A percentile compares a stretch with the other conserved stretches of the same genome.
Evolutionary conservation across 2,888 invertebrate species (phyloP).

Genomic region (Cabera pusaria): DNA sequence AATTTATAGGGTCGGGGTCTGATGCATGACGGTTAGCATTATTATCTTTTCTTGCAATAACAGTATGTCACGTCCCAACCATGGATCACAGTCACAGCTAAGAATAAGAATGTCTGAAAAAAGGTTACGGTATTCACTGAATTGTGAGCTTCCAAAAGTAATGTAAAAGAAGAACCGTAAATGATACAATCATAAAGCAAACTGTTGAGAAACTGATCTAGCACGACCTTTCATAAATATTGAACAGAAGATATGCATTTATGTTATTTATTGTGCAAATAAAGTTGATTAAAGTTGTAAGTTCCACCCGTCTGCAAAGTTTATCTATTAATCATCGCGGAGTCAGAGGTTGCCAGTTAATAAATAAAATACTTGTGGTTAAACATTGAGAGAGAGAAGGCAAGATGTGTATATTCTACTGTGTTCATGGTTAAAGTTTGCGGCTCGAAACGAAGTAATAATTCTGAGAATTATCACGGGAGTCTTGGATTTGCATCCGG

Average conservation of each 20-base stretch:
- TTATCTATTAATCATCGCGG: constrained; percentile 8
- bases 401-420: constrained; percentile 15
- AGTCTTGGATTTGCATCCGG: constrained; percentile 48
- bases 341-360: constrained; percentile 9
- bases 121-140: constrained; percentile 4
- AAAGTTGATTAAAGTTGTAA: constrained; percentile 5
- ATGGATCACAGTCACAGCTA: constrained; percentile 19
- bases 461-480: constrained; percentile 34
- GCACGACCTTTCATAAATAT: too few relatives aligned
- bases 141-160: constrained; percentile 3
- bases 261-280: constrained; percentile 1
- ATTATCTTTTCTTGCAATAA: constrained; percentile 21
- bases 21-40: constrained; percentile 22
- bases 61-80: constrained; percentile 19
- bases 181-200: too few relatives aligned
- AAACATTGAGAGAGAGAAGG: constrained; percentile 3
- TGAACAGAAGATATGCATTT: background rate
- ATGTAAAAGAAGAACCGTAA: background rate
- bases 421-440: constrained; percentile 36
- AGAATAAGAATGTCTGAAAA: constrained; percentile 8
- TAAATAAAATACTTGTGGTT: constrained; percentile 12
- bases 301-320: constrained; percentile 12
- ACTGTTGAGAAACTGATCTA: too few relatives aligned
- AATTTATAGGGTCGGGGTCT: constrained; percentile 20
- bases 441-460: constrained; percentile 40